phyloP scores from a whole-genome alignment of 2,113 vertebrate genomes.

The Cavia porcellus region DNA sequence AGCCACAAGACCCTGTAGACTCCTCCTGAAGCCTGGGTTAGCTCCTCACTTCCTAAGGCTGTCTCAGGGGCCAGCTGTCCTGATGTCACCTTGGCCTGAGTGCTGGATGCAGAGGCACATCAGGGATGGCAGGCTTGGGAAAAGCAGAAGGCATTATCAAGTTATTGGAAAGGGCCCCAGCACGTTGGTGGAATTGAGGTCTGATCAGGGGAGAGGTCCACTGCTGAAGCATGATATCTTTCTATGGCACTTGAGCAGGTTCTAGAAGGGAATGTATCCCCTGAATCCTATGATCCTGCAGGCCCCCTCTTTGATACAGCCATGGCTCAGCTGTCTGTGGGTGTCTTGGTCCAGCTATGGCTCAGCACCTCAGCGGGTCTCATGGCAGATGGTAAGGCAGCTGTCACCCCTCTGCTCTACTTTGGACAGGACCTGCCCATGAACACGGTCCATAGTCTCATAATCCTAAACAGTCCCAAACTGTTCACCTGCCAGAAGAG shows the following conservation, averaged over 20 bases:
- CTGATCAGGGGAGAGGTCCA: neutral
- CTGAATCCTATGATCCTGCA: neutral
- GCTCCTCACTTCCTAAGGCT: neutral
- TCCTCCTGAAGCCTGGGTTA: neutral
- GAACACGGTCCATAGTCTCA: neutral
- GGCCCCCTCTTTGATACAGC: fast-evolving
- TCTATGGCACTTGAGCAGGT: neutral
- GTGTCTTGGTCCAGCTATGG: too few relatives aligned
- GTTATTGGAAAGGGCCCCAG: neutral
- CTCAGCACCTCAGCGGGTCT: fast-evolving
- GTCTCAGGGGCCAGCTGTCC: neutral
- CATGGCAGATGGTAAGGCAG: neutral
- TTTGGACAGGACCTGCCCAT: neutral
- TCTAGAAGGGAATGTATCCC: neutral
- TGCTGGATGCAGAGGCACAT: neutral
- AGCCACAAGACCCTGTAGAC: neutral
- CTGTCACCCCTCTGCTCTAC: fast-evolving
- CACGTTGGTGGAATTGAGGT: neutral
- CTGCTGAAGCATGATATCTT: neutral
- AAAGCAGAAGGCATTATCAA: neutral
- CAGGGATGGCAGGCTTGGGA: neutral
- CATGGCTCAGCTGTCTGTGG: too few relatives aligned
- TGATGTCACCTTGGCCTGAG: neutral
- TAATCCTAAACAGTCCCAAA: conserved; percentile 27
- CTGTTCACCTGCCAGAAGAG: neutral